phyloP scores from a whole-genome alignment of 2,888 invertebrate genomes.

The Drosophila recens region DNA sequence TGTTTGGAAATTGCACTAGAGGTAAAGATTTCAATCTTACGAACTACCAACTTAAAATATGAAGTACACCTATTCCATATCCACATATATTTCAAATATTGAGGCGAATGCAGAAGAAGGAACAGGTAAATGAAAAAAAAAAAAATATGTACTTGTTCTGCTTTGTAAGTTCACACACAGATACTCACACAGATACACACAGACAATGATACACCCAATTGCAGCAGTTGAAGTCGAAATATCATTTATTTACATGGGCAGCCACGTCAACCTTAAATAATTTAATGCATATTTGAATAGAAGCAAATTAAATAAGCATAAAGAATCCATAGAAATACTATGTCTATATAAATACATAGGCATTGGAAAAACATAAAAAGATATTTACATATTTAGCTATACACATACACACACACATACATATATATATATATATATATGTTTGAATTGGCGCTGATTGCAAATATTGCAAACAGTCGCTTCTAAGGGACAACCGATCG shows the following conservation, averaged over 20 bases:
- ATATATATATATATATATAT: constrained; percentile 14
- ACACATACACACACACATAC: constrained; percentile 10
- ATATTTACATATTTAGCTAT: constrained; percentile 18
- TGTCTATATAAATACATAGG: constrained; percentile 3
- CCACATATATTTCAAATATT: neutral
- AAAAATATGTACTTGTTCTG: neutral
- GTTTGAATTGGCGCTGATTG: constrained; percentile 17
- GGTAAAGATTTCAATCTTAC: neutral
- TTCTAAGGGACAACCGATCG: constrained; percentile 7
- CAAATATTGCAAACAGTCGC: constrained; percentile 11
- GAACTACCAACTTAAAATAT: neutral
- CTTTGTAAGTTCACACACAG: constrained; percentile 12
- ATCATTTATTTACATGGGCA: constrained; percentile 56
- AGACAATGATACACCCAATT: neutral
- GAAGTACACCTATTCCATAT: neutral
- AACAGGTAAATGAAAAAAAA: no score
- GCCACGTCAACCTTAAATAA: constrained; percentile 65
- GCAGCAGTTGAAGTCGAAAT: constrained; percentile 31
- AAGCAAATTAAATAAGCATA: constrained; percentile 45
- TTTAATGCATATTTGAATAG: constrained; percentile 52
- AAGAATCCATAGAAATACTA: constrained; percentile 25
- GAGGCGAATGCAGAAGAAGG: neutral
- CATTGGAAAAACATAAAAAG: constrained; percentile 9
- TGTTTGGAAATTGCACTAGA: constrained; percentile 2
- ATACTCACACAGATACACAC: constrained; percentile 6